These are phyloP conservation scores for Cecropterus lyciades DNA, from an alignment of 1,140 invertebrate species.

Conservation along the genomic window DNA sequence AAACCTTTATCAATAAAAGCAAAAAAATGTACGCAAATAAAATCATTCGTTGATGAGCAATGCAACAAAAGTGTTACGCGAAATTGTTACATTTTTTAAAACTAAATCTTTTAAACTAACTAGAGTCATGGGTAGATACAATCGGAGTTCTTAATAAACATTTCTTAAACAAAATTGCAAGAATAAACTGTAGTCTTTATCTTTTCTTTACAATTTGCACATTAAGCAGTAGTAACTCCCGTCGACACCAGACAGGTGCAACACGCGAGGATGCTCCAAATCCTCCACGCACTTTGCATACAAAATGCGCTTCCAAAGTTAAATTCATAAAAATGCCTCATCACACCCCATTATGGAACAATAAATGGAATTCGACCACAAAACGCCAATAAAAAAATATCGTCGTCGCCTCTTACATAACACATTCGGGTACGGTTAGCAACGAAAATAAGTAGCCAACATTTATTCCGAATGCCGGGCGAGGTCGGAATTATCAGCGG, in stretches of 20 bases:
- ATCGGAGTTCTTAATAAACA: not conserved
- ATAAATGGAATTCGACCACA: conserved; percentile 50
- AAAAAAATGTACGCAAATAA: too few relatives aligned
- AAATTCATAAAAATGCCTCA: conserved; percentile 57
- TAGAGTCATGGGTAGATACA: too few relatives aligned
- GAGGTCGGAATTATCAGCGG: conserved; percentile 59
- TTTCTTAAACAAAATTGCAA: conserved; percentile 4
- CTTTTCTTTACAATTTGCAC: conserved; percentile 18
- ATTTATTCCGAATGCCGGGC: conserved; percentile 60
- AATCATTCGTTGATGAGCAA: too few relatives aligned
- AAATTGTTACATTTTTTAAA: too few relatives aligned
- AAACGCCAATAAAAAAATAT: conserved; percentile 45
- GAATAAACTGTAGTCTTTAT: conserved; percentile 3
- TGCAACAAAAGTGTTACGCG: too few relatives aligned
- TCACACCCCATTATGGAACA: conserved; percentile 60
- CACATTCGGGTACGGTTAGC: conserved; percentile 44
- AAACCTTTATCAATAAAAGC: too few relatives aligned
- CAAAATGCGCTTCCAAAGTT: conserved; percentile 42
- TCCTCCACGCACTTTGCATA: conserved; percentile 42
- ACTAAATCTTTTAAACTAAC: too few relatives aligned
- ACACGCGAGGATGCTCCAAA: conserved; percentile 37
- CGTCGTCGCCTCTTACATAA: conserved; percentile 47
- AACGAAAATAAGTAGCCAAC: conserved; percentile 54
- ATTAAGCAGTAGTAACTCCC: conserved; percentile 21
- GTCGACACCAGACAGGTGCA: conserved; percentile 18